Percentiles rank a stretch among this genome's conserved stretches.
These are phyloP conservation scores for Drosophila repletoides DNA, from an alignment of 1,140 invertebrate species.

Conservation along the genomic window DNA sequence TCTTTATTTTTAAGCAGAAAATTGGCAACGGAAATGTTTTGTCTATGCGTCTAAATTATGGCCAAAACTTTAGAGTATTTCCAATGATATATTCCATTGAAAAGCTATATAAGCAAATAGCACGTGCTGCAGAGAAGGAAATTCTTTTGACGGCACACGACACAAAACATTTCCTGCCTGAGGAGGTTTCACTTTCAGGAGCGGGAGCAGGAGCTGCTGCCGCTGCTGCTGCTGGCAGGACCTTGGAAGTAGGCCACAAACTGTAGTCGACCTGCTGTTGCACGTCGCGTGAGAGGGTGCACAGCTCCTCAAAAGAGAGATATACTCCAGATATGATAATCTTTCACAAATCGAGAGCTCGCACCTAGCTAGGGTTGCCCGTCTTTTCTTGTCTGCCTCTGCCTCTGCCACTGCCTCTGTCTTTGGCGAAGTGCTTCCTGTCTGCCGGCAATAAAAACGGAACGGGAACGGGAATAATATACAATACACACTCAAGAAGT, in stretches of 20 bases:
- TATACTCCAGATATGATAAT: conserved; percentile 71
- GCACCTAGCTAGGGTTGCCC: conserved; percentile 55
- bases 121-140: conserved; percentile 4
- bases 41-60: too few species aligned
- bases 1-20: conserved; percentile 45
- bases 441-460: conserved; percentile 43
- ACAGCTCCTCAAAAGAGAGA: conserved; percentile 40
- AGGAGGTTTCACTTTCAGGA: conserved; percentile 70
- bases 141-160: background rate
- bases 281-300: conserved; percentile 45
- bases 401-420: conserved; percentile 55
- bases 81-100: conserved; percentile 12
- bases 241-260: conserved; percentile 32
- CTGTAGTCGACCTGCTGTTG: conserved; percentile 48
- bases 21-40: conserved; percentile 23
- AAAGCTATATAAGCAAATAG: conserved; percentile 3
- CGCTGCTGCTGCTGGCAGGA: conserved; percentile 4
- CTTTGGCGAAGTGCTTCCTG: conserved; percentile 71
- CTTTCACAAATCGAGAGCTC: conserved; percentile 75
- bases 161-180: conserved; percentile 49
- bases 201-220: conserved; percentile 31
- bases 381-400: conserved; percentile 40
- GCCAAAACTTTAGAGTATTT: background rate
- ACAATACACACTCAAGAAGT: too few species aligned
- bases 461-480: too few species aligned